Base-by-base conservation (phyloP, 2,888 invertebrate species). In the Nomada lathburiana region DNA sequence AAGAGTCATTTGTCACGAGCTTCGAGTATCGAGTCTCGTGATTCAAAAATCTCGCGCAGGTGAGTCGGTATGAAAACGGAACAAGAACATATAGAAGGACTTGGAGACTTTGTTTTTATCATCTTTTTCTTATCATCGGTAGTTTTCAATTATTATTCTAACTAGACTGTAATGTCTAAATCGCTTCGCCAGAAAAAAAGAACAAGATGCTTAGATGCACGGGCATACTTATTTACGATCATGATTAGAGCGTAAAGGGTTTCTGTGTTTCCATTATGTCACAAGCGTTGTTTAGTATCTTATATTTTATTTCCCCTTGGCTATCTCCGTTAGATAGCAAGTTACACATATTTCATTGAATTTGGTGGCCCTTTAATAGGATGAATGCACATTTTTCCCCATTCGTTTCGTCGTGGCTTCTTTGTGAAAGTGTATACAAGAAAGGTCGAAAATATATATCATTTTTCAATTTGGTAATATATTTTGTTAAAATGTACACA, bases 191-290 rank as follows among this genome's bases (percentile, higher is more conserved):
- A 13, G 59, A 52, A 71, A 71, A 70, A 68, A 36, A 7, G 36
- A 36, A 36, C 36, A 72, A 60, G 44, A 42, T 42, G 62, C 67
- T 74, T 67, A 65, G 52, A 53, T 16, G 29, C 65, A 23, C 44
- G 47, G 44, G 20, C 52, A 26, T 70, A 71, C 57, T 79, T 80
- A 78, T 86, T 86, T 87, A 87, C 81, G 86, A 85, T 80, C 63
- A 75, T 74, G 86, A 87, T 86, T 86, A 86, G 80, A 44, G 44
- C 67, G 20, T 55, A n/a, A 64, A 80, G 73, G 52, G 74, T 76
- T 68, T 75, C 29, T 59, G 50, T 55, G 57, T 71, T 76, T 70
- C 59, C 42, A 74, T 79, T 78, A 60, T 71, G 64, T 64, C 80
- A 67, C 70, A 71, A 69, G 55, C 26, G 53, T 18, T 60, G 52